A percentile compares a stretch with the other conserved stretches of the same genome.
Evolutionary conservation across 1,140 invertebrate genomes (phyloP).

Genomic region (Scaptomyza pallida): DNA sequence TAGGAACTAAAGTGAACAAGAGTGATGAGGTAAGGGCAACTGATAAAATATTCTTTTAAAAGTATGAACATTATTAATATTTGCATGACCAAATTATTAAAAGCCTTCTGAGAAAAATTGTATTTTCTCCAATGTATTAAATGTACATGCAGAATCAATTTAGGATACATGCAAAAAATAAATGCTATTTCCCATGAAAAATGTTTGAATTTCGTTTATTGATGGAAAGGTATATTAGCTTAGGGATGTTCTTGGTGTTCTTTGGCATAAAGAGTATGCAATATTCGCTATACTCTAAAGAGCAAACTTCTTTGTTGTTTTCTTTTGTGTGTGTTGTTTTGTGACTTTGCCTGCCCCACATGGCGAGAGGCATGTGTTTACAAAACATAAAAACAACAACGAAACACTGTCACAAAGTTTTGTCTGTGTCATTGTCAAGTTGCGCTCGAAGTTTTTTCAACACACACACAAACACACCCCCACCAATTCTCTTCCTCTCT

Average conservation of each 20-base stretch:
- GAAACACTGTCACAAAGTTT: constrained; percentile 69
- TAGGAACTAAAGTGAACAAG: neutral
- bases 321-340: constrained; percentile 50
- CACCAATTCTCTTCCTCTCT: neutral
- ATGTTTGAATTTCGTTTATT: too few relatives aligned
- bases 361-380: constrained; percentile 69
- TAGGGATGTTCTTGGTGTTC: neutral
- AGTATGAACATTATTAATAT: too few relatives aligned
- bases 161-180: neutral
- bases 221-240: neutral
- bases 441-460: constrained; percentile 61
- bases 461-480: neutral
- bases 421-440: constrained; percentile 74
- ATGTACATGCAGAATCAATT: neutral
- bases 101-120: neutral
- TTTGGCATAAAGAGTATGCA: neutral
- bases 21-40: neutral
- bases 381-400: constrained; percentile 63
- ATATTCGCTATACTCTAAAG: neutral
- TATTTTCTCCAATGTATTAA: neutral
- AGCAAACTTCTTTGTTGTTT: constrained; percentile 6
- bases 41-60: neutral
- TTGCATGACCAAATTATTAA: too few relatives aligned
- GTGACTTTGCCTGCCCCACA: constrained; percentile 61
- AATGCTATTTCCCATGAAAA: neutral